phyloP scores from a whole-genome alignment of 1,140 invertebrate genomes.

The Bombus huntii region DNA sequence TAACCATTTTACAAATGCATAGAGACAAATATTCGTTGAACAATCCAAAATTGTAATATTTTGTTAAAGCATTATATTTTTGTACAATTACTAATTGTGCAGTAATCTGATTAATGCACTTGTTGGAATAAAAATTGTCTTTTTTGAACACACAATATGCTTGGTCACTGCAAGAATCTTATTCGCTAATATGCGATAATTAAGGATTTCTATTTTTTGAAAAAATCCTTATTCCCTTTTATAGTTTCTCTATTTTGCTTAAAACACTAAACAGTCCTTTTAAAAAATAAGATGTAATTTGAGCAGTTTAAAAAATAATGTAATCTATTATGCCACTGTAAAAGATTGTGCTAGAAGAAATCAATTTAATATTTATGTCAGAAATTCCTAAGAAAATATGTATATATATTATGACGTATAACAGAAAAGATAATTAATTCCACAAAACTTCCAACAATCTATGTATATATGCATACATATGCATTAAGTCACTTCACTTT shows the following conservation, averaged over 20 bases:
- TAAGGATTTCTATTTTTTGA: not conserved
- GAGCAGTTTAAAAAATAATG: not conserved
- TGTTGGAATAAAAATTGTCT: not conserved
- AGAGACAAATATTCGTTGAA: not conserved
- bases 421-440: not conserved
- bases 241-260: not conserved
- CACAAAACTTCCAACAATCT: not conserved
- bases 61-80: not conserved
- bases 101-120: not conserved
- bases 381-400: conserved; percentile 3
- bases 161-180: not conserved
- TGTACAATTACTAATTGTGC: not conserved
- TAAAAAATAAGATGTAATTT: not conserved
- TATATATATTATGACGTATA: not conserved
- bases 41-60: not conserved
- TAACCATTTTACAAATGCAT: conserved; percentile 16
- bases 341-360: not conserved
- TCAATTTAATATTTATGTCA: not conserved
- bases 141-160: not conserved
- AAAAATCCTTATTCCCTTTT: not conserved
- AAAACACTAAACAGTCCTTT: not conserved
- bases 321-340: not conserved
- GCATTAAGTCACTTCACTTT: not conserved
- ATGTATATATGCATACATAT: not conserved
- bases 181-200: not conserved